Conservation (phyloP, 2,113 vertebrate species). For the Trichomycterus rosablanca region DNA sequence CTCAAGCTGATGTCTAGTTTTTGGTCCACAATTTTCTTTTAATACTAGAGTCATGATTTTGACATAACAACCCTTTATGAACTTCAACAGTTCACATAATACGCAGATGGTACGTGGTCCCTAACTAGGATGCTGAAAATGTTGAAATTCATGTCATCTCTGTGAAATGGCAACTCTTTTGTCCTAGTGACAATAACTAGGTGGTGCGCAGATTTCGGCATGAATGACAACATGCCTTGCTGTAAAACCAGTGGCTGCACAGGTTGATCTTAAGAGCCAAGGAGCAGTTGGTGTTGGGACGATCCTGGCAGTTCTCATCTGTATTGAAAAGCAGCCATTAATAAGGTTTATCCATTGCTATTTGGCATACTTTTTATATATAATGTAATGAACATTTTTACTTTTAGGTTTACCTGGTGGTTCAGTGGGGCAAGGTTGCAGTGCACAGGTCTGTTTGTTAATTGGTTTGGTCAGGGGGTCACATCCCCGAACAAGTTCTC, state of each 20-base stretch:
- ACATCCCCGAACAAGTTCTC: conserved; percentile 88
- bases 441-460: conserved; percentile 88
- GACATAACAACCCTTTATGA: not conserved
- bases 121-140: too few relatives aligned
- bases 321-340: conserved; percentile 14
- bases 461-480: conserved; percentile 89
- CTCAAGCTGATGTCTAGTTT: conserved; percentile 3
- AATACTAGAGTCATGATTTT: not conserved
- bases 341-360: too few relatives aligned
- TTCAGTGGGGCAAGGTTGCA: conserved; percentile 90
- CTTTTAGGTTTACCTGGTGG: conserved; percentile 77
- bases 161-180: too few relatives aligned
- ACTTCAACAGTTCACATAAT: conserved; percentile 2
- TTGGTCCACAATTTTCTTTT: too few relatives aligned
- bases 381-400: too few relatives aligned
- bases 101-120: too few relatives aligned
- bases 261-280: conserved; percentile 96
- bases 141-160: too few relatives aligned
- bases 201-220: conserved; percentile 68
- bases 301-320: conserved; percentile 98
- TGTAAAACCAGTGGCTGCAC: conserved; percentile 98
- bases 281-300: conserved; percentile 89
- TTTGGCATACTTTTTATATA: too few relatives aligned
- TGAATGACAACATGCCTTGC: conserved; percentile 94
- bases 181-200: conserved; percentile 37